Evolutionary conservation across 2,797 vertebrate genomes (phyloP).

Genomic region (Eremophila alpestris): DNA sequence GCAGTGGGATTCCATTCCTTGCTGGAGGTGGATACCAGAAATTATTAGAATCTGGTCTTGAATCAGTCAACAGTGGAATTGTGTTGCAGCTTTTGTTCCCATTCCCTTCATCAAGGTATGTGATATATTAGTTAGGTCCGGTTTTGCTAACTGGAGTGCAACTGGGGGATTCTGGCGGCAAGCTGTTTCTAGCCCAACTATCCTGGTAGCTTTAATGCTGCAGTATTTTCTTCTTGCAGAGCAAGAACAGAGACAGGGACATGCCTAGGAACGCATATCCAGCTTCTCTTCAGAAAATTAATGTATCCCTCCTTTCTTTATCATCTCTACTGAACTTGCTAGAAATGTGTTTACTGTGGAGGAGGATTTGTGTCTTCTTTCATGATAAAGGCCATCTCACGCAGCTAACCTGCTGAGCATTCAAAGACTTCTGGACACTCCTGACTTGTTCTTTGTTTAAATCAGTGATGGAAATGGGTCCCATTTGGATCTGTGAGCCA

Average conservation of each 20-base stretch:
- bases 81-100: not conserved
- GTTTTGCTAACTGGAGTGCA: not conserved
- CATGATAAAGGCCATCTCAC: not conserved
- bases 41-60: not conserved
- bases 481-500: not conserved
- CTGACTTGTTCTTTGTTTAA: not conserved
- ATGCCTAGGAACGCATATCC: not conserved
- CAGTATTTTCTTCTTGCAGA: not conserved
- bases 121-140: fast-evolving
- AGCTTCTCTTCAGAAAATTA: not conserved
- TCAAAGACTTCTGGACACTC: not conserved
- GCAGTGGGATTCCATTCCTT: not conserved
- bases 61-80: not conserved
- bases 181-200: not conserved
- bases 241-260: not conserved
- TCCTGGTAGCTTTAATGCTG: not conserved
- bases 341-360: not conserved
- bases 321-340: not conserved
- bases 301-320: not conserved
- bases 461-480: not conserved
- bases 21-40: not conserved
- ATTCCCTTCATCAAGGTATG: not conserved
- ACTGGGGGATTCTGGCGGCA: not conserved
- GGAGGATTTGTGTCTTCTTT: not conserved
- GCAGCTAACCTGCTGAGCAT: not conserved